phyloP scores from a whole-genome alignment of 2,888 invertebrate genomes.

The Petrolisthes manimaculis region DNA sequence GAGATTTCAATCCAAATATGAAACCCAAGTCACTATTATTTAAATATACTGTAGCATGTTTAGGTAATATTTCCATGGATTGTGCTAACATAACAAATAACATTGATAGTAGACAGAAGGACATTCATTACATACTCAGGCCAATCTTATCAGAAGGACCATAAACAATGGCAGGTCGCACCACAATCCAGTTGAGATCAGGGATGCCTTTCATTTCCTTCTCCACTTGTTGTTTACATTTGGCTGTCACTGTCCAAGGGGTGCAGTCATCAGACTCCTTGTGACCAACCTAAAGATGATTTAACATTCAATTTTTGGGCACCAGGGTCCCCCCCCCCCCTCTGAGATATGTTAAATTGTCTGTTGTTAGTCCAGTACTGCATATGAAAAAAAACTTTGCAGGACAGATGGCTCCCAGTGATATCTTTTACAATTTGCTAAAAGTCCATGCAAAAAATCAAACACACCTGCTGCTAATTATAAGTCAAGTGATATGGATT shows the following conservation, averaged over 20 bases:
- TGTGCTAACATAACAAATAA: too few species aligned
- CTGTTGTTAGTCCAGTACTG: too few species aligned
- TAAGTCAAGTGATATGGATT: too few species aligned
- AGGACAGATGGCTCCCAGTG: too few species aligned
- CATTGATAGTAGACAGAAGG: background rate
- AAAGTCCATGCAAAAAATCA: too few species aligned
- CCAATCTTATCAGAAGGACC: slow-evolving; percentile 86
- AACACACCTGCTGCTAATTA: too few species aligned
- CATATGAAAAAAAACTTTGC: too few species aligned
- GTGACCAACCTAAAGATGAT: slow-evolving; percentile 74
- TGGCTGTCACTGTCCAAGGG: slow-evolving; percentile 87
- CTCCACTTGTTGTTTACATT: slow-evolving; percentile 87
- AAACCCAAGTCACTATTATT: background rate
- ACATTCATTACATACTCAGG: slow-evolving; percentile 76
- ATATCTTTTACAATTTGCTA: too few species aligned
- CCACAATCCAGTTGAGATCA: slow-evolving; percentile 81
- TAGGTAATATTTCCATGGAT: too few species aligned
- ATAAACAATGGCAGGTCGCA: slow-evolving; percentile 88
- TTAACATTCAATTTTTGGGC: too few species aligned
- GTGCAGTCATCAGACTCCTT: slow-evolving; percentile 83
- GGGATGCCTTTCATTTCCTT: slow-evolving; percentile 79
- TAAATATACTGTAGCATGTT: background rate
- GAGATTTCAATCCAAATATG: background rate
- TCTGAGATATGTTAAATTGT: too few species aligned
- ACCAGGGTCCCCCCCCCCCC: too few species aligned